A percentile compares a stretch with the other conserved stretches of the same genome.
Conservation (phyloP, 2,888 invertebrate genomes). For the Cataglyphis livida region DNA sequence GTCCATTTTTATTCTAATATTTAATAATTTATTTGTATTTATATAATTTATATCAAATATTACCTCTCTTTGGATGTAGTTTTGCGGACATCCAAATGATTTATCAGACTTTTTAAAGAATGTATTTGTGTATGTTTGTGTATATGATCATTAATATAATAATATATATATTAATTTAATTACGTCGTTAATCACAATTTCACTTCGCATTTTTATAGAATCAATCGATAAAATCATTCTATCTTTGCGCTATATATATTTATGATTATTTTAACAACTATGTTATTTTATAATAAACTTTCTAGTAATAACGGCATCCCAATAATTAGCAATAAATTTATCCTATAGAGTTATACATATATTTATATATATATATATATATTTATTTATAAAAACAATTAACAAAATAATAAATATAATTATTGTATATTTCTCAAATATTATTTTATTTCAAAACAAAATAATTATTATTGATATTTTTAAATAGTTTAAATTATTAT, state of each 20-base stretch:
- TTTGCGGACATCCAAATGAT: background rate
- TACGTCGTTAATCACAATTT: constrained; percentile 27
- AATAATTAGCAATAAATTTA: constrained; percentile 40
- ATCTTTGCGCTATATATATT: constrained; percentile 23
- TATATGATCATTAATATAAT: constrained; percentile 7
- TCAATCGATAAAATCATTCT: constrained; percentile 20
- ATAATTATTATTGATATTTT: constrained; percentile 1
- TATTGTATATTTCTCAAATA: constrained; percentile 8
- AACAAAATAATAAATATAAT: constrained; percentile 49
- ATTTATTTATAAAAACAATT: constrained; percentile 19
- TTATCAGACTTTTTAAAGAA: constrained; percentile 10
- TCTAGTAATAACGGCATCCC: constrained; percentile 37
- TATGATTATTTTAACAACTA: constrained; percentile 48
- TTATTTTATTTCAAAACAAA: constrained; percentile 21
- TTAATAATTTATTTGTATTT: background rate
- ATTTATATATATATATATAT: background rate
- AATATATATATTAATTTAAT: constrained; percentile 16
- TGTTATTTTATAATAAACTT: constrained; percentile 48
- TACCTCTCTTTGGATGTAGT: background rate
- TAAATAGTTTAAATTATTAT: constrained; percentile 11
- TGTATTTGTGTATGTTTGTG: background rate
- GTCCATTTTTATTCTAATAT: background rate
- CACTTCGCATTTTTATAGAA: constrained; percentile 24
- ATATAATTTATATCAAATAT: constrained; percentile 14
- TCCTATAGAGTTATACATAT: constrained; percentile 34